A percentile compares a stretch with the other conserved stretches of the same genome.
These are phyloP conservation scores for Anarsia innoxiella DNA, from an alignment of 2,888 invertebrate genomes.

Conservation along the genomic window DNA sequence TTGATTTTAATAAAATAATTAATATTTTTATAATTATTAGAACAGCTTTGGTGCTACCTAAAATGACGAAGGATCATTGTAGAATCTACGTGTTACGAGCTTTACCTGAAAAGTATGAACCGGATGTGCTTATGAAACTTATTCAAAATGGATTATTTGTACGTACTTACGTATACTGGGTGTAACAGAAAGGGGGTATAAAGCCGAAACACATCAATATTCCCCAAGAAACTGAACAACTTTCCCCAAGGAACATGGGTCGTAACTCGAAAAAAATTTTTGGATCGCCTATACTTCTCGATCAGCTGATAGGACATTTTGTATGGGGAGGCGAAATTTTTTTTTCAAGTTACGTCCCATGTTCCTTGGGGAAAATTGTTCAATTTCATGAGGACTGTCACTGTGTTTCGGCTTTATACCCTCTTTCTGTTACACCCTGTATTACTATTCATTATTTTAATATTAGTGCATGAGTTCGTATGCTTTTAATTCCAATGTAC, in stretches of 20 bases:
- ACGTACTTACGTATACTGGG: background rate
- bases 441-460: background rate
- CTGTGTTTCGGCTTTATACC: background rate
- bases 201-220: too few species aligned
- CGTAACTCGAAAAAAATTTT: too few species aligned
- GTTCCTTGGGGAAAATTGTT: too few species aligned
- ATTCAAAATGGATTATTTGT: background rate
- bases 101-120: constrained; percentile 17
- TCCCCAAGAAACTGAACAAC: background rate
- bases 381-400: too few species aligned
- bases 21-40: constrained; percentile 21
- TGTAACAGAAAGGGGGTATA: background rate
- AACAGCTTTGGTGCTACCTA: constrained; percentile 27
- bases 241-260: too few species aligned
- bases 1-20: background rate
- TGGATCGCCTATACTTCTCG: too few species aligned
- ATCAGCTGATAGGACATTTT: too few species aligned
- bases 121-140: too few species aligned
- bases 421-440: background rate
- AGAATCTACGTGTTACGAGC: constrained; percentile 22
- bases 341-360: too few species aligned
- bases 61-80: constrained; percentile 29
- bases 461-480: too few species aligned
- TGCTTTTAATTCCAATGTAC: too few species aligned
- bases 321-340: too few species aligned